Base-by-base conservation (phyloP, 2,888 invertebrate species). In the Limnephilus rhombicus region DNA sequence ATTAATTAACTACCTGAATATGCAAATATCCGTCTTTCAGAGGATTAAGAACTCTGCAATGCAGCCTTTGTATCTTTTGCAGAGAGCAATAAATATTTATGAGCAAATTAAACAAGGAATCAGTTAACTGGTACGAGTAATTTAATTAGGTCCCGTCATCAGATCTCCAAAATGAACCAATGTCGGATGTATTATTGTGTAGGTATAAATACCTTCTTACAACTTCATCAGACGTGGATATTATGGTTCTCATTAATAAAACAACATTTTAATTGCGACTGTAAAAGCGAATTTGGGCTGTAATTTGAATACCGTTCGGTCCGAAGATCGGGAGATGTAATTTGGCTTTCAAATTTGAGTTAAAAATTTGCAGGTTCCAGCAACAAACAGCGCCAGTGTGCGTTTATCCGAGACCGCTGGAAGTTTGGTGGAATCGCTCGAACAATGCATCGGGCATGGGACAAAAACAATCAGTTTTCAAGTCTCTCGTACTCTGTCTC, bases 331-430 rank as follows among this genome's bases (percentile, higher is more conserved):
- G 68, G 68, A 68, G 68, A 81, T 80, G 92, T 82, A 92, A 92
- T 92, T 92, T 91, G 92, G 91, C 88, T 91, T 92, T 92, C 88
- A 92, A 91, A 92, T 92, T 91, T 37, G 87, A 81, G 29, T 80
- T 41, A 37, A 85, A 89, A 92, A 86, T 92, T 85, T 80, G 90
- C 81, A n/a, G 86, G 80, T 53, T 80, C 83, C 90, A n/a, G n/a
- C 24, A 24, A 68, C 68, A 2, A 24, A 68, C 68, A 68, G 68
- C 68, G 24, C 68, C 68, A 68, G 68, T 68, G 68, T 24, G 68
- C 24, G 68, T n/a, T 68, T 68, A 68, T 68, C 68, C 68, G n/a
- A n/a, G 68, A 68, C 68, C 3, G 53, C 24, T 68, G 68, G 68
- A 24, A 68, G 68, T 68, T 68, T 68, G 68, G 68, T 68, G 24